Evolutionary conservation across 2,113 vertebrate genomes (phyloP), one percentile per base, ranked within the genome.

Genomic region (Austrofundulus limnaeus): DNA sequence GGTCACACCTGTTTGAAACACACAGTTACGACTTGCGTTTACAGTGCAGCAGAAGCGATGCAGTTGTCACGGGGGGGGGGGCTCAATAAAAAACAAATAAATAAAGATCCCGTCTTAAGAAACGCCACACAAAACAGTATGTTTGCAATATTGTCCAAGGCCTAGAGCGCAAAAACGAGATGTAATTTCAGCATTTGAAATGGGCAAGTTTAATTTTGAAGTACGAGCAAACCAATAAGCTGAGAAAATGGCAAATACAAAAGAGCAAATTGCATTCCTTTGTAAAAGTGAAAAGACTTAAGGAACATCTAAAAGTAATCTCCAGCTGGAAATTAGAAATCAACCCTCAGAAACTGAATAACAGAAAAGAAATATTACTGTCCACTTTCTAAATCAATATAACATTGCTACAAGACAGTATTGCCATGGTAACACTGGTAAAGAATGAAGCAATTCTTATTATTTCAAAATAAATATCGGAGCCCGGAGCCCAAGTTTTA

Each of bases 311-410:
- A 95, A 97, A 97, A 96, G 94, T 96, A 97, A 98, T 98, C 95
- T 97, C 93, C 93, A 95, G 93, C 94, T 96, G 95, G 95, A 98
- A 98, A 98, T 98, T 98, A 96, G 94, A 98, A 98, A 96, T 95
- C 96, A 98, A 95, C 94, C 94, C 93, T 92, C 91, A 95, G 94
- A 96, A 96, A 98, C 91, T 92, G 93, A 96, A 95, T 95, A 98
- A 96, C 95, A 94, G 94, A 94, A 96, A 95, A 97, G 92, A 97
- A 97, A 97, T 97, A 97, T 97, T 96, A 98, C 95, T 94, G 95
- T 97, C 97, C 96, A 97, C 96, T 98, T 96, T 96, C 93, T 95
- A 96, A 98, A 98, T 98, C 96, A 98, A 98, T 98, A 98, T 96
- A 96, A 94, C 94, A 94, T 93, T 75, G 95, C 95, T 96, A 95